Percentiles rank a stretch among this genome's conserved stretches.
phyloP scores from a whole-genome alignment of 92 coral and sea anemone genomes.

The Siderastrea siderea region DNA sequence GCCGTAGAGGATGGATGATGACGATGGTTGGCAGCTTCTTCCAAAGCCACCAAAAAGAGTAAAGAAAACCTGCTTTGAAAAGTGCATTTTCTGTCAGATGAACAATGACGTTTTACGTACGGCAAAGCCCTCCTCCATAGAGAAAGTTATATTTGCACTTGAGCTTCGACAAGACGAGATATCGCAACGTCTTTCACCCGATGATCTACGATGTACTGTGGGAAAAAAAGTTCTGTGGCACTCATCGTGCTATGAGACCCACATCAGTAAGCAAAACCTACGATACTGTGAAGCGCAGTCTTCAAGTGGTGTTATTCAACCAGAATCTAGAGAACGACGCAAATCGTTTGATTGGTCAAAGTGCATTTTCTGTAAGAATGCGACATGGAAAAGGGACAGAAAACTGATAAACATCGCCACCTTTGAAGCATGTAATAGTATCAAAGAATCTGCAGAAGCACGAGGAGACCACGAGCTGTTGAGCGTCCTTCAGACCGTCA shows the following conservation, averaged over 20 bases:
- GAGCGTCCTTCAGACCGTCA: slow-evolving; percentile 17
- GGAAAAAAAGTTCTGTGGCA: slow-evolving; percentile 49
- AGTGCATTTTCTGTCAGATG: slow-evolving; percentile 66
- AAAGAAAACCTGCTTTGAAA: slow-evolving; percentile 42
- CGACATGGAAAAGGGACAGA: slow-evolving; percentile 26
- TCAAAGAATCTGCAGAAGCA: slow-evolving; percentile 39
- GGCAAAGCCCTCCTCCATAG: slow-evolving; percentile 51
- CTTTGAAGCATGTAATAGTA: slow-evolving; percentile 41
- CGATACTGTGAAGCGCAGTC: slow-evolving; percentile 27
- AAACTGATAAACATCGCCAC: slow-evolving; percentile 47
- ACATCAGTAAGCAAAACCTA: slow-evolving; percentile 59
- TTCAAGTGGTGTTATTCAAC: slow-evolving; percentile 8
- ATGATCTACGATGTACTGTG: slow-evolving; percentile 19
- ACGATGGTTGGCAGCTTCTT: neutral
- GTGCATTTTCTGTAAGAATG: slow-evolving; percentile 47
- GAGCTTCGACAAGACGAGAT: slow-evolving; percentile 48
- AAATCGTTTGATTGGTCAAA: slow-evolving; percentile 46
- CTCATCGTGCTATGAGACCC: slow-evolving; percentile 60
- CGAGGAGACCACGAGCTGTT: slow-evolving; percentile 29
- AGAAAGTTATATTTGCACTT: slow-evolving; percentile 27
- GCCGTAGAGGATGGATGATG: too few relatives aligned
- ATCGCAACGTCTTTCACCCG: slow-evolving; percentile 44
- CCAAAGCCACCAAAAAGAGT: slow-evolving; percentile 57
- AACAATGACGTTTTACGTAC: slow-evolving; percentile 37
- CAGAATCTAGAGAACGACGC: slow-evolving; percentile 22